Evolutionary conservation across 2,888 invertebrate genomes (phyloP).

Genomic region (Apodemia mormo): DNA sequence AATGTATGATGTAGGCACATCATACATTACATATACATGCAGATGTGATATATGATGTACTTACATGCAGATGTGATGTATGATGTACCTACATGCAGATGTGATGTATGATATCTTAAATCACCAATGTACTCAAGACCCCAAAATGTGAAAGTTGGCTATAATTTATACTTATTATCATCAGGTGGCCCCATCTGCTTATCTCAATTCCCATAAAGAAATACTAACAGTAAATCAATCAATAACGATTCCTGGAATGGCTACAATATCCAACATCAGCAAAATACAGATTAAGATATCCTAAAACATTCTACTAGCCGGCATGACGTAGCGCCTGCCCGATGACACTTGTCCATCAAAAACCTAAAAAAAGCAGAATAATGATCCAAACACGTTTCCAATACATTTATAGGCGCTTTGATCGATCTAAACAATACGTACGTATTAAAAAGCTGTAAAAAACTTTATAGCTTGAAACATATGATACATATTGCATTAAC

Average conservation of each 20-base stretch:
- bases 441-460: conserved; percentile 33
- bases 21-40: no score
- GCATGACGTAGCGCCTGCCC: conserved; percentile 29
- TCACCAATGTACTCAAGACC: no score
- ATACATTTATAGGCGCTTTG: conserved; percentile 33
- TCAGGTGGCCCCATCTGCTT: not conserved
- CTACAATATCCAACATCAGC: not conserved
- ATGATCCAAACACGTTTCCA: conserved; percentile 35
- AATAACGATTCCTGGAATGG: not conserved
- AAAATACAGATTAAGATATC: conserved; percentile 25
- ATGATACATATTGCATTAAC: conserved; percentile 42
- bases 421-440: conserved; percentile 36
- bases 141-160: no score
- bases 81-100: no score
- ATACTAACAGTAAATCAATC: conserved; percentile 16
- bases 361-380: conserved; percentile 33
- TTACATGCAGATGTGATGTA: no score
- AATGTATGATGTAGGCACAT: no score
- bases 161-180: no score
- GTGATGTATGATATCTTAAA: no score
- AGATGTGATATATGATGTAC: no score
- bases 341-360: conserved; percentile 33
- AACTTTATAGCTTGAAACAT: conserved; percentile 45
- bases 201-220: not conserved
- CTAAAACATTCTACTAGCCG: conserved; percentile 21